phyloP scores from a whole-genome alignment of 2,113 vertebrate genomes.

The Salvator merianae region DNA sequence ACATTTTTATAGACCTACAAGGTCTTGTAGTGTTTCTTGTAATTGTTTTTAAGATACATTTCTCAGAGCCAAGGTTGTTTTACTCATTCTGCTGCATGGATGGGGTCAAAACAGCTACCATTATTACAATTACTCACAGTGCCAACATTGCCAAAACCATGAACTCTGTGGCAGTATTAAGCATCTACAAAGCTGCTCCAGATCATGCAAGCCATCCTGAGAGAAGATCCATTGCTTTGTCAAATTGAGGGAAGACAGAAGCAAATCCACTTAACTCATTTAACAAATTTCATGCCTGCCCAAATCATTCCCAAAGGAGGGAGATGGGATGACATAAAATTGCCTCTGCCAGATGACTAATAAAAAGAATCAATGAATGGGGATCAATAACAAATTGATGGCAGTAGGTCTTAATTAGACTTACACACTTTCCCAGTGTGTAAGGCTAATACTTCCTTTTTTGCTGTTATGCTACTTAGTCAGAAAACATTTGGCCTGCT shows the following conservation, averaged over 20 bases:
- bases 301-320: too few relatives aligned
- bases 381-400: neutral
- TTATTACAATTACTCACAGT: neutral
- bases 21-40: conserved; percentile 18
- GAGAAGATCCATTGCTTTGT: neutral
- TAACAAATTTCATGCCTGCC: neutral
- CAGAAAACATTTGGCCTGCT: conserved; percentile 21
- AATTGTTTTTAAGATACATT: neutral
- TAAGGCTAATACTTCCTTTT: conserved; percentile 16
- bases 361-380: neutral
- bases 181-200: neutral
- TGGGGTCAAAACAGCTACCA: neutral
- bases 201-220: neutral
- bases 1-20: neutral
- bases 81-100: neutral
- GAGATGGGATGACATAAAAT: too few relatives aligned
- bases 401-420: neutral
- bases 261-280: neutral
- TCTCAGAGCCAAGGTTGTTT: conserved; percentile 7
- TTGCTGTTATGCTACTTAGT: conserved; percentile 21
- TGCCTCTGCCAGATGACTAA: neutral
- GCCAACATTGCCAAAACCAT: neutral
- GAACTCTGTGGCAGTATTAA: neutral
- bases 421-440: conserved; percentile 36
- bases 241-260: neutral